phyloP scores from a whole-genome alignment of 1,140 invertebrate species.

The Eciton burchellii region DNA sequence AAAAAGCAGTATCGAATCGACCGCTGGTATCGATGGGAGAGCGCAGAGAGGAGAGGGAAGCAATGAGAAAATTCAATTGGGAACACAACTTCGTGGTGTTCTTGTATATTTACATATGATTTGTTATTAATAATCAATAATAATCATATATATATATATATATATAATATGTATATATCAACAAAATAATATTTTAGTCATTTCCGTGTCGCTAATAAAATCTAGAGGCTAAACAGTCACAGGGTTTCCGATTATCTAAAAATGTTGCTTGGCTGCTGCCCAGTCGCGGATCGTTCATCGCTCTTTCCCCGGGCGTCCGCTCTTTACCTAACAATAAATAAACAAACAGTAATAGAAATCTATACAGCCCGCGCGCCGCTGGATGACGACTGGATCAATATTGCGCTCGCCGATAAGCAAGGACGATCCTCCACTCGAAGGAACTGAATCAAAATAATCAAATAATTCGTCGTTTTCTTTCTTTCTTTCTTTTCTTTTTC shows the following conservation, averaged over 20 bases:
- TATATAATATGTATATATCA: slow-evolving; percentile 74
- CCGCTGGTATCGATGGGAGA: no score
- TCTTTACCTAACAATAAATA: slow-evolving; percentile 75
- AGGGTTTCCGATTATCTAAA: slow-evolving; percentile 73
- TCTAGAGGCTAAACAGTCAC: slow-evolving; percentile 79
- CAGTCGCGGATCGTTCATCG: slow-evolving; percentile 25
- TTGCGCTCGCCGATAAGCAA: slow-evolving; percentile 65
- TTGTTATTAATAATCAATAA: slow-evolving; percentile 77
- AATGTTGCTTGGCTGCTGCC: slow-evolving; percentile 59
- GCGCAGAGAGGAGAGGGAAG: background rate
- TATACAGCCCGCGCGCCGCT: slow-evolving; percentile 69
- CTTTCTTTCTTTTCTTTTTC: no score
- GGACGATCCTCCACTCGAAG: no score
- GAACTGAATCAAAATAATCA: background rate
- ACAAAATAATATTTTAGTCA: slow-evolving; percentile 79
- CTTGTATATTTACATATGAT: slow-evolving; percentile 78
- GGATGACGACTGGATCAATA: no score
- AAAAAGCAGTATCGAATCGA: no score
- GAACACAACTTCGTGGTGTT: slow-evolving; percentile 57
- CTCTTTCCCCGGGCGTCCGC: slow-evolving; percentile 20
- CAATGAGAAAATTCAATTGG: slow-evolving; percentile 29
- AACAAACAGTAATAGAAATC: slow-evolving; percentile 76
- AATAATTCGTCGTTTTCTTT: background rate
- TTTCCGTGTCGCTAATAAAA: slow-evolving; percentile 77
- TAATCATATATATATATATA: slow-evolving; percentile 73